These are phyloP conservation scores for Sepiola atlantica DNA, from an alignment of 2,888 invertebrate species.

Conservation along the genomic window DNA sequence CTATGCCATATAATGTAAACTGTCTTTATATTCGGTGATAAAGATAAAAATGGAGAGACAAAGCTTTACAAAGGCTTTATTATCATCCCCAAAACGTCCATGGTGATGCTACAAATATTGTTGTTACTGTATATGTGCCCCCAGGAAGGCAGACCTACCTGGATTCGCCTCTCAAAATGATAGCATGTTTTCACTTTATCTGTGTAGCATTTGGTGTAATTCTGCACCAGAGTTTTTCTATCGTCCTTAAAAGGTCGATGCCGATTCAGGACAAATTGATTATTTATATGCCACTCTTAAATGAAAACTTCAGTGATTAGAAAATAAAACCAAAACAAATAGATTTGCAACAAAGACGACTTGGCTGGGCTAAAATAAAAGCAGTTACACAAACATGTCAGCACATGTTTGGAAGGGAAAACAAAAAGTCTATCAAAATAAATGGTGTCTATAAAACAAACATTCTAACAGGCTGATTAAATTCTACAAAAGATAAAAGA, in stretches of 20 bases:
- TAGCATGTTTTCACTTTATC: no score
- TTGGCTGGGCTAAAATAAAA: not conserved
- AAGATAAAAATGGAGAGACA: no score
- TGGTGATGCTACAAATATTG: no score
- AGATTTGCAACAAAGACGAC: not conserved
- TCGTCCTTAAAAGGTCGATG: not conserved
- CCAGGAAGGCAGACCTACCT: no score
- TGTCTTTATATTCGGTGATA: no score
- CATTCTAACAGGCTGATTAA: no score
- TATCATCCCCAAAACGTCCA: no score
- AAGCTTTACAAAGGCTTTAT: no score
- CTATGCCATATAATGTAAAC: no score
- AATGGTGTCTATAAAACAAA: not conserved
- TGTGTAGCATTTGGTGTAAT: not conserved
- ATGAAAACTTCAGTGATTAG: not conserved
- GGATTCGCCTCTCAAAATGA: no score
- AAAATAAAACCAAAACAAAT: not conserved
- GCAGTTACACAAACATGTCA: not conserved
- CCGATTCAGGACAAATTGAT: not conserved
- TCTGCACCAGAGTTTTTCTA: not conserved
- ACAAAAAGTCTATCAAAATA: not conserved
- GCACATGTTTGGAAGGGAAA: not conserved
- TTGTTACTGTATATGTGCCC: no score
- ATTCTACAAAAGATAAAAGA: no score
- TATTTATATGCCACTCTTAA: not conserved